phyloP scores from a whole-genome alignment of 2,797 vertebrate species.

The Micropoecilia bifurca region DNA sequence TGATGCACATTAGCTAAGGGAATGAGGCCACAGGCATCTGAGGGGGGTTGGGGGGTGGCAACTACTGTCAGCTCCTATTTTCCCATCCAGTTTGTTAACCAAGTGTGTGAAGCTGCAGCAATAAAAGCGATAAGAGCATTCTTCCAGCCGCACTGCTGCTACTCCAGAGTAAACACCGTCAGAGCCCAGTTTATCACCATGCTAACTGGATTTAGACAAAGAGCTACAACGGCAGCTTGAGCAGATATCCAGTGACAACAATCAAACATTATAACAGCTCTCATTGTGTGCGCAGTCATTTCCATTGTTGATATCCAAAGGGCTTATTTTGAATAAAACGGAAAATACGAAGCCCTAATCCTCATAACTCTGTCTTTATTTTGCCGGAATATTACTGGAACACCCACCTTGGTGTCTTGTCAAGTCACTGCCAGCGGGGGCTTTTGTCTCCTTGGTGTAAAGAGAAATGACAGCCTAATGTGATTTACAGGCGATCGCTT shows the following conservation, averaged over 20 bases:
- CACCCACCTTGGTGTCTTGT: constrained; percentile 77
- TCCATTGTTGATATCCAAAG: constrained; percentile 73
- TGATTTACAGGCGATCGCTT: constrained; percentile 84
- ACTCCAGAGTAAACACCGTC: constrained; percentile 70
- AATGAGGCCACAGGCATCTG: constrained; percentile 67
- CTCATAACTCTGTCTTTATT: constrained; percentile 67
- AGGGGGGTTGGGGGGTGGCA: constrained; percentile 16
- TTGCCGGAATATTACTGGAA: constrained; percentile 62
- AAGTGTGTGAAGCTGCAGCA: constrained; percentile 66
- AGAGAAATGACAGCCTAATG: constrained; percentile 85
- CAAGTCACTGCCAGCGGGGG: constrained; percentile 72
- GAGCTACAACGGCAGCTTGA: constrained; percentile 66
- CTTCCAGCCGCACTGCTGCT: constrained; percentile 50
- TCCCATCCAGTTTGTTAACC: constrained; percentile 64
- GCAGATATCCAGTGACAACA: constrained; percentile 69
- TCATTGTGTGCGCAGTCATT: constrained; percentile 62
- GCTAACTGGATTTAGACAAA: constrained; percentile 78
- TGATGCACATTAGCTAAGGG: constrained; percentile 80
- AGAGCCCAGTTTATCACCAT: constrained; percentile 73
- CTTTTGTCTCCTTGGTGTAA: constrained; percentile 78
- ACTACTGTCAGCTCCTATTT: constrained; percentile 70
- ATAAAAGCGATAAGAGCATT: constrained; percentile 75
- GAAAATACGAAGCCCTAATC: constrained; percentile 74
- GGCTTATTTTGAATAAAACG: constrained; percentile 64
- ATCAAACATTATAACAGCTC: constrained; percentile 65